Base-by-base conservation (phyloP, 2,888 invertebrate species). In the Scaptomyza tumidula region DNA sequence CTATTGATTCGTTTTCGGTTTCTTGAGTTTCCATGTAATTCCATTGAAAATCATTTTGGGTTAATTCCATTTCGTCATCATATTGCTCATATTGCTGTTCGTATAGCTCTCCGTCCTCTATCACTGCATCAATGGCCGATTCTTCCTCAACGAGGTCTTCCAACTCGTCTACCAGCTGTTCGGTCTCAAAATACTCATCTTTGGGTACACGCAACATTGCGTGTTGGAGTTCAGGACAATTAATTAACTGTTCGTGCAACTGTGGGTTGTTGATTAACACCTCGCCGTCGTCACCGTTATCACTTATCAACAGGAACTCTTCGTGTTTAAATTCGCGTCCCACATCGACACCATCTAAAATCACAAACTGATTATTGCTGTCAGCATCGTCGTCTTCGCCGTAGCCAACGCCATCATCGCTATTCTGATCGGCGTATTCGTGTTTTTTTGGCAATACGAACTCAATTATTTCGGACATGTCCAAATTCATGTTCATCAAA, bases 381-480 rank as follows among this genome's bases (percentile, higher is more conserved):
- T 56, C 71, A 16, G 49, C 37, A 33, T 63, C 62, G 50, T 63
- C 83, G 5, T 50, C 68, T 31, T 49, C 67, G 10, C 33, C 72
- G 16, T 41, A 41, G 41, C 41, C 41, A 41, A 16, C 16, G 16
- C 41, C 41, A 9, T 39, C 39, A 1, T 64, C 71, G 24, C 52
- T 41, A 41, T 71, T 79, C 27, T 75, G 64, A 16, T 78, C 71
- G 5, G 35, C 16, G 35, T 71, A 77, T 44, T 78, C 86, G 29
- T 52, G 63, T 67, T 69, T 82, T 44, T 58, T 58, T 10, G 70
- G 69, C 55, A 88, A 35, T 43, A 78, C 89, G 53, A 85, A 89
- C 61, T 90, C 90, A 63, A 90, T 88, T 31, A 85, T 82, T n/a
- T 90, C 89, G n/a, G 86, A 86, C 72, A 90, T 86, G 31, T 84